Percentiles rank a stretch among this genome's conserved stretches.
Conservation (phyloP, 2,113 vertebrate genomes). For the Colius striatus region DNA sequence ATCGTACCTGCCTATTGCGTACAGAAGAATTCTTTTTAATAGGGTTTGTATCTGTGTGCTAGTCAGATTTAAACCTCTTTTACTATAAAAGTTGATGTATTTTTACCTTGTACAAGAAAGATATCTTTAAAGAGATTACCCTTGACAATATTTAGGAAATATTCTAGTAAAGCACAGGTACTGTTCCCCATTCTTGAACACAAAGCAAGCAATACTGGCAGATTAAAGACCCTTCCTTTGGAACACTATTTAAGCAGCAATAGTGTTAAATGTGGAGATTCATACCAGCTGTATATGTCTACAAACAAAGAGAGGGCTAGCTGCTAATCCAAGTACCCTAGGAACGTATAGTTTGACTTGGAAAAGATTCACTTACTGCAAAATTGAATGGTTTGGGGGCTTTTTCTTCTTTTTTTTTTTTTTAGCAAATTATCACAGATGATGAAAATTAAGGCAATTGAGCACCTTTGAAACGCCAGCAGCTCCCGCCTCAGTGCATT, state of each 20-base stretch:
- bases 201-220: neutral
- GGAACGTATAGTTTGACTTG: neutral
- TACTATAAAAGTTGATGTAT: neutral
- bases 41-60: neutral
- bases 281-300: neutral
- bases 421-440: constrained; percentile 21
- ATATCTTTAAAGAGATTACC: neutral
- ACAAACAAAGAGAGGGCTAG: neutral
- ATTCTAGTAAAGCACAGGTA: neutral
- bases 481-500: neutral
- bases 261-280: neutral
- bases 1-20: neutral
- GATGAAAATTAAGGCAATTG: constrained; percentile 32
- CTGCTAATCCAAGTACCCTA: neutral
- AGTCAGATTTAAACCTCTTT: neutral
- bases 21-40: neutral
- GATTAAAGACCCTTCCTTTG: neutral
- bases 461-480: constrained; percentile 13
- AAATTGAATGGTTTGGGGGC: neutral
- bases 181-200: neutral
- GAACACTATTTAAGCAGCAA: neutral
- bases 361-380: neutral
- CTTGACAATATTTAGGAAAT: neutral
- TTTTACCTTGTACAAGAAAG: neutral
- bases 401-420: neutral